These are phyloP conservation scores for Galagoides demidoff DNA, from an alignment of 2,797 vertebrate genomes.

Conservation along the genomic window DNA sequence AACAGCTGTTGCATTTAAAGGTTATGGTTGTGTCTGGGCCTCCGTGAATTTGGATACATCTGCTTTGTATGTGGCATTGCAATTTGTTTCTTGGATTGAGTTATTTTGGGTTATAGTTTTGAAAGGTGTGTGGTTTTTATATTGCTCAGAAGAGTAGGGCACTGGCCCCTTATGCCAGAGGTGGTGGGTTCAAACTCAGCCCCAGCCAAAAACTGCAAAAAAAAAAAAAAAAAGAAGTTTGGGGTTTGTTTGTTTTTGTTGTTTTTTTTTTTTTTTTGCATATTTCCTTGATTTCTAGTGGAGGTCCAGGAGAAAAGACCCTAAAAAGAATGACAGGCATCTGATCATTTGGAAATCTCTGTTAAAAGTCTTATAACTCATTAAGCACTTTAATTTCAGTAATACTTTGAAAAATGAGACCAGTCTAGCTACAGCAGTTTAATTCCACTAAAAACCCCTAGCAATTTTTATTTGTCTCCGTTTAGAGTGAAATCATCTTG, in stretches of 20 bases:
- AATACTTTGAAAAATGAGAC: constrained; percentile 14
- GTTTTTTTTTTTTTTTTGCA: not conserved
- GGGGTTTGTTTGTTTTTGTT: not conserved
- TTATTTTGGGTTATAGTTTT: constrained; percentile 65
- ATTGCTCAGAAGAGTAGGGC: no score
- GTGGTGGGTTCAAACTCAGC: no score
- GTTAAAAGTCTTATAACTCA: not conserved
- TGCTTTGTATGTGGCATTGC: constrained; percentile 67
- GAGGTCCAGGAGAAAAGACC: constrained; percentile 22
- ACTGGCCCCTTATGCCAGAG: no score
- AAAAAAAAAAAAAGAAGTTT: not conserved
- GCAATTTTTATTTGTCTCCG: not conserved
- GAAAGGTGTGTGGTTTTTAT: not conserved
- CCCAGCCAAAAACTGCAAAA: no score
- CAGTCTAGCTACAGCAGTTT: constrained; percentile 12
- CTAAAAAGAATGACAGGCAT: constrained; percentile 7
- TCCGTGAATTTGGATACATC: constrained; percentile 52
- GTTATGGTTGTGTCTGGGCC: not conserved
- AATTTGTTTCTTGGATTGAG: constrained; percentile 47
- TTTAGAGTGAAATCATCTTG: constrained; percentile 49
- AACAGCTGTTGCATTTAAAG: not conserved
- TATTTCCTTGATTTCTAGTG: constrained; percentile 65
- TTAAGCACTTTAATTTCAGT: constrained; percentile 44
- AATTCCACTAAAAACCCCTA: constrained; percentile 63
- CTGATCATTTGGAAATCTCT: constrained; percentile 21